Percentiles rank a stretch among this genome's conserved stretches.
These are phyloP conservation scores for Oscheius onirici DNA, from an alignment of 2,888 invertebrate genomes.

Conservation along the genomic window DNA sequence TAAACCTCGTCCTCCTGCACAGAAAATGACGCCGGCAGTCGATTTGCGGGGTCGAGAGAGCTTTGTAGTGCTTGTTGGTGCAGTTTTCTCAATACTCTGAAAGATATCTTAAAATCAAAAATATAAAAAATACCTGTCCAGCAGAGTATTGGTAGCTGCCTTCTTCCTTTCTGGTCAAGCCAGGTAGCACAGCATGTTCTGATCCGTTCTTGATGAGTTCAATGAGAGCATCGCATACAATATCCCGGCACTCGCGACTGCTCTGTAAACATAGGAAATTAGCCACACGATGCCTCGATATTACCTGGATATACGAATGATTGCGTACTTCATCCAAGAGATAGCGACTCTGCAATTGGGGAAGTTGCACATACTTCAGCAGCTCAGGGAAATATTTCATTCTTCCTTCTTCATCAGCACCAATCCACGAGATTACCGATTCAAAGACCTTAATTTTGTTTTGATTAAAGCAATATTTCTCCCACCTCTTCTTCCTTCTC, in stretches of 20 bases:
- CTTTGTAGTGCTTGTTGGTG: conserved; percentile 10
- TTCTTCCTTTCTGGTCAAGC: conserved; percentile 28
- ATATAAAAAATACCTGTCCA: conserved; percentile 44
- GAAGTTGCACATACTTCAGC: conserved; percentile 56
- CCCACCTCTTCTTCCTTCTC: conserved; percentile 50
- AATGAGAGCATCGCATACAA: conserved; percentile 73
- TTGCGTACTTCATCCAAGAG: conserved; percentile 67
- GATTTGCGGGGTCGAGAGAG: conserved; percentile 72
- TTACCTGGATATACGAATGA: conserved; percentile 49
- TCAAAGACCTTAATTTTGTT: conserved; percentile 71
- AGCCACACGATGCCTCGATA: not conserved
- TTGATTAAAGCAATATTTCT: not conserved
- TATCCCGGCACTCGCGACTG: conserved; percentile 72
- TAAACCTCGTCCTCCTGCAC: conserved; percentile 75
- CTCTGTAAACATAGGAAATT: not conserved
- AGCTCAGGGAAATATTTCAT: conserved; percentile 52
- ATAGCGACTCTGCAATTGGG: conserved; percentile 72
- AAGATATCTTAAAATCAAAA: not conserved
- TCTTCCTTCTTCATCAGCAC: conserved; percentile 69
- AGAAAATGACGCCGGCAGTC: conserved; percentile 75
- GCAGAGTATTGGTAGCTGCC: conserved; percentile 35
- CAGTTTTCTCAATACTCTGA: conserved; percentile 11
- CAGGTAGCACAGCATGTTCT: not conserved
- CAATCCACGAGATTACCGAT: conserved; percentile 73
- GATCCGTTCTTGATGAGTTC: conserved; percentile 35